Conservation (phyloP, 2,888 invertebrate species). For the Noctua janthina region DNA sequence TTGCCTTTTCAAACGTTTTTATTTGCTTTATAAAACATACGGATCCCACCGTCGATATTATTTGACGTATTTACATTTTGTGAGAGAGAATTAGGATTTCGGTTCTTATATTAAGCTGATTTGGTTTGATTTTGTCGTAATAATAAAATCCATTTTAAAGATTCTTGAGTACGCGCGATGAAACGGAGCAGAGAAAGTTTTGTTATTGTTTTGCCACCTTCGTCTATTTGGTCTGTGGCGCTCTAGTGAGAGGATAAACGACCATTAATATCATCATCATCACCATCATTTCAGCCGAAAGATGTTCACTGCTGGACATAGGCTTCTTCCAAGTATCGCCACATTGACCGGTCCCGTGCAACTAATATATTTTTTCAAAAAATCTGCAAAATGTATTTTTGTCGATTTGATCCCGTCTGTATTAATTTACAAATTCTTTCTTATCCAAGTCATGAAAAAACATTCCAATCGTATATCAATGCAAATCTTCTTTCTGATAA, state of each 20-base stretch:
- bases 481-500: neutral
- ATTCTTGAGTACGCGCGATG: neutral
- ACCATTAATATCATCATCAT: too few relatives aligned
- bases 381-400: neutral
- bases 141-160: neutral
- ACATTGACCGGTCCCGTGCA: too few relatives aligned
- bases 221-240: neutral
- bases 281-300: too few relatives aligned
- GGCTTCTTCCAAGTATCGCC: too few relatives aligned
- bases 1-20: slow-evolving; percentile 79
- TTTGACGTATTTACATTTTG: slow-evolving; percentile 55
- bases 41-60: slow-evolving; percentile 61
- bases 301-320: too few relatives aligned
- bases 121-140: slow-evolving; percentile 16
- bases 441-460: neutral
- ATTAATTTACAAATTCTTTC: neutral
- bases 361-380: too few relatives aligned
- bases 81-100: slow-evolving; percentile 36
- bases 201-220: neutral
- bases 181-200: neutral
- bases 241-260: neutral
- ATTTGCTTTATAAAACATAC: slow-evolving; percentile 72
- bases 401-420: neutral
- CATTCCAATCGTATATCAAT: neutral
- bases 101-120: slow-evolving; percentile 36